Base-by-base conservation (phyloP, 1,140 invertebrate genomes). In the Platyura marginata region DNA sequence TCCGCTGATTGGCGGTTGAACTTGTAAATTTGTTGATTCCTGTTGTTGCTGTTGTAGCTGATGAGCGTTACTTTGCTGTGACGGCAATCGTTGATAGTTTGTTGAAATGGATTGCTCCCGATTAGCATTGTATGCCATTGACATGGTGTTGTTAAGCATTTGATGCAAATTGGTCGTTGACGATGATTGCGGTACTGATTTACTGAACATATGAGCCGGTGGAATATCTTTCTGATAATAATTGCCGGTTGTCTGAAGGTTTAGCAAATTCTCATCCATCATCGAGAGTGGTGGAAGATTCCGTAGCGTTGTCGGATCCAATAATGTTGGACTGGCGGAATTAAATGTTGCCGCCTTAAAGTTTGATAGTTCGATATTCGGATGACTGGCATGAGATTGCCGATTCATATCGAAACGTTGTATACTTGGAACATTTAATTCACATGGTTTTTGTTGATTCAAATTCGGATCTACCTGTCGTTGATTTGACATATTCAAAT, bases 171-270 rank as follows among this genome's bases (percentile, higher is more conserved):
- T 29, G n/a, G n/a, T n/a, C n/a, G n/a, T n/a, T 46, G 48, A 6
- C 42, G 35, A 15, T 37, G 32, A 11, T 34, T 43, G 43, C n/a
- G 10, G 13, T 3, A 37, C 9, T n/a, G 35, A 41, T 38, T 46
- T 46, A 19, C 52, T 56, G 40, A 52, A 56, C 53, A 61, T 61
- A 22, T 61, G 58, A 1, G 58, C 58, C 23, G 58, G 57, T 22
- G 52, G 54, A 50, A 57, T 55, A 9, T 48, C 46, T 42, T 61
- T 61, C 34, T 61, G 55, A 35, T 61, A 61, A 20, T 61, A 61
- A 40, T 50, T 52, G 13, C 42, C 22, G 6, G 40, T 34, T 13
- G 9, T 32, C 23, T 39, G 18, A 19, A 32, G 18, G n/a, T 13
- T 49, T 55, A 42, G 47, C 49, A 43, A 16, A 47, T 37, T 22